Evolutionary conservation across 2,888 invertebrate species (phyloP), one percentile per base, ranked within the genome.

Genomic region (Stenoptilia bipunctidactyla): DNA sequence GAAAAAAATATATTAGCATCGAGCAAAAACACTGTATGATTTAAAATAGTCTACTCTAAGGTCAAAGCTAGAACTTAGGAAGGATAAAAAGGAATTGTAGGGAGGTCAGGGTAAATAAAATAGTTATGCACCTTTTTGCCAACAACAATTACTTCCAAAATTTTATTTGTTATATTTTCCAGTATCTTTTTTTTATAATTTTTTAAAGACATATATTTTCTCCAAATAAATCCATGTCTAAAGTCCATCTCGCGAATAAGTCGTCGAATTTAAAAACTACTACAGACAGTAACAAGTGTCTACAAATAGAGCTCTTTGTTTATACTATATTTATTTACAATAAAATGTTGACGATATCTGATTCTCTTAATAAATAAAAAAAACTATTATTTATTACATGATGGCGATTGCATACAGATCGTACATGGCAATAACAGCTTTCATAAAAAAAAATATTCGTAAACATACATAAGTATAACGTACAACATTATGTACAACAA

Each of bases 71-170:
- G 64, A 61, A 62, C 61, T 55, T 48, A 8, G 3, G 8, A 15
- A 44, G 56, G 58, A 52, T 25, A 38, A 51, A 40, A 37, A 34
- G 10, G 13, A 27, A 33, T 14, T 39, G 30, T n/a, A 60, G 47
- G 35, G 20, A 13, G 37, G 47, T 25, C 35, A 52, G 56, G 52
- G 52, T 47, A 61, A 71, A 68, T 60, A 70, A 76, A 75, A 73
- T 66, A 63, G 68, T 64, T 61, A 64, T 74, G 72, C 76, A 79
- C 69, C 72, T 63, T 68, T 66, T 67, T 61, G 20, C 71, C 58
- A 66, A 65, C 55, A 54, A 61, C 60, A 66, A 66, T 58, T 61
- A 58, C 59, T 61, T 51, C 50, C 59, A 63, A 40, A 40, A 42
- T 34, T 45, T 40, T 38, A 36, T 13, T 40, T 44, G 42, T 39